Evolutionary conservation across 2,113 vertebrate species (phyloP).

Genomic region (Balaeniceps rex): DNA sequence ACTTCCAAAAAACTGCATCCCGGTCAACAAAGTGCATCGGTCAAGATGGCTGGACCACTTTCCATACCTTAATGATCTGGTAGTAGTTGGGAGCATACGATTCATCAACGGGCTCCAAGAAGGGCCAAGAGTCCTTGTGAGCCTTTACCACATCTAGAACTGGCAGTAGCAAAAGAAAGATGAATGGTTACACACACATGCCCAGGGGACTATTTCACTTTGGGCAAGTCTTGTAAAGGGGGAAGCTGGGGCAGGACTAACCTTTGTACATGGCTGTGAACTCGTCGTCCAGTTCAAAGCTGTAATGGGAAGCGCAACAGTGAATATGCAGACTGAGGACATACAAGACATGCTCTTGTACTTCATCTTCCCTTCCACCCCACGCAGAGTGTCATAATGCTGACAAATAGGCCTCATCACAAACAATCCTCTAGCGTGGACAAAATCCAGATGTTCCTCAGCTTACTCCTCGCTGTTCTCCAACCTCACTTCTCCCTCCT

Average conservation of each 20-base stretch:
- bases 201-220: background rate
- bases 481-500: background rate
- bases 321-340: background rate
- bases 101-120: slow-evolving; percentile 96
- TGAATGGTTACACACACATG: background rate
- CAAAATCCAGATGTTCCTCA: background rate
- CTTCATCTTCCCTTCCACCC: background rate
- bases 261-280: slow-evolving; percentile 98
- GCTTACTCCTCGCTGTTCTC: background rate
- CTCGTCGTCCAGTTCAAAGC: slow-evolving; percentile 95
- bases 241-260: slow-evolving; percentile 55
- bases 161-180: slow-evolving; percentile 48
- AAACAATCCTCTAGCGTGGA: background rate
- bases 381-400: background rate
- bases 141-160: slow-evolving; percentile 93
- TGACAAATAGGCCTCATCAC: background rate
- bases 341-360: rapidly evolving
- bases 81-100: slow-evolving; percentile 86
- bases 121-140: slow-evolving; percentile 98
- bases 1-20: background rate
- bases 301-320: slow-evolving; percentile 55
- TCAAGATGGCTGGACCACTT: background rate
- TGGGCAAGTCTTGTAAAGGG: background rate
- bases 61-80: slow-evolving; percentile 91
- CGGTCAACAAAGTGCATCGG: background rate